Evolutionary conservation across 2,113 vertebrate species (phyloP).

Genomic region (Pygoscelis antarcticus): DNA sequence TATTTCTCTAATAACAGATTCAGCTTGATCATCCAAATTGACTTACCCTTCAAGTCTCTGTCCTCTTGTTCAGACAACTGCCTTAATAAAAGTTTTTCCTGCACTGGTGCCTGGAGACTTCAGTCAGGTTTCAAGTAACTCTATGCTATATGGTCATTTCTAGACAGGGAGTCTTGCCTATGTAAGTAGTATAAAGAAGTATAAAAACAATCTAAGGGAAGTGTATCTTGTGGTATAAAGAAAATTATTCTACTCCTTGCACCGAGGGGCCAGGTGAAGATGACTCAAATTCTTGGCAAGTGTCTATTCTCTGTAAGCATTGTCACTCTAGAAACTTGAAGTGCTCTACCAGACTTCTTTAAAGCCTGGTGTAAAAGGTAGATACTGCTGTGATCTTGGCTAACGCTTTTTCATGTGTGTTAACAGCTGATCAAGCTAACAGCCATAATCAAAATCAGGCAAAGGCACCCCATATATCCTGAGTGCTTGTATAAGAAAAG

Average conservation of each 20-base stretch:
- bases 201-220: neutral
- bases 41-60: fast-evolving
- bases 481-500: neutral
- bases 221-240: neutral
- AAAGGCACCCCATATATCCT: neutral
- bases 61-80: neutral
- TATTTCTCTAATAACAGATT: neutral
- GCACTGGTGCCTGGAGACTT: neutral
- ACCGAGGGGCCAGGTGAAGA: neutral
- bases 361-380: neutral
- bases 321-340: neutral
- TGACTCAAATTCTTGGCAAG: neutral
- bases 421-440: neutral
- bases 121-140: neutral
- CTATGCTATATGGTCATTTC: neutral
- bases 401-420: neutral
- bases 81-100: neutral
- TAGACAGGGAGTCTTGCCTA: neutral
- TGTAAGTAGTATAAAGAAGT: neutral
- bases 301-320: neutral
- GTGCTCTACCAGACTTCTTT: neutral
- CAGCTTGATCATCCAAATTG: neutral
- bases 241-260: neutral
- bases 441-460: neutral
- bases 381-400: neutral